Conservation (phyloP, 2,888 invertebrate species). For the Gasteruption jaculator region DNA sequence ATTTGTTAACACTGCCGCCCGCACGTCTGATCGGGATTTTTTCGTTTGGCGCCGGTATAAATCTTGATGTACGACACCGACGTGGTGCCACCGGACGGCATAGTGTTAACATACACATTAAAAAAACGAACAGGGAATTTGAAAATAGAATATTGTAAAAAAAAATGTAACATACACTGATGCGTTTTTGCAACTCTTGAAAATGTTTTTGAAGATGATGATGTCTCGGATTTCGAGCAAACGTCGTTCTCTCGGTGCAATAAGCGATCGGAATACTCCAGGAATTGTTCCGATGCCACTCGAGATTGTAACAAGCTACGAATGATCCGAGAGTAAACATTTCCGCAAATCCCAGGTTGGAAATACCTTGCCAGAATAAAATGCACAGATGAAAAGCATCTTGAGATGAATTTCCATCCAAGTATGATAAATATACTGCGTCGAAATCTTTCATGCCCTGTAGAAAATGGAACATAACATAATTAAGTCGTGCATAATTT, state of each 20-base stretch:
- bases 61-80: no score
- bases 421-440: conserved; percentile 38
- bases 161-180: conserved; percentile 30
- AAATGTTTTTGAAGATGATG: conserved; percentile 52
- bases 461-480: conserved; percentile 3
- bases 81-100: not conserved
- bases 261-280: conserved; percentile 58
- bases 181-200: conserved; percentile 49
- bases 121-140: not conserved
- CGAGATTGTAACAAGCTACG: conserved; percentile 62
- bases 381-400: conserved; percentile 50
- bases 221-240: conserved; percentile 62
- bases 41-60: no score
- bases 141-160: not conserved
- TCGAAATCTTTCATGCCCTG: conserved; percentile 49
- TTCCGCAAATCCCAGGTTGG: conserved; percentile 54
- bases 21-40: no score
- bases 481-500: not conserved
- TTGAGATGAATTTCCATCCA: conserved; percentile 22
- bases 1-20: not conserved
- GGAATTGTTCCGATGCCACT: conserved; percentile 56
- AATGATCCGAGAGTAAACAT: conserved; percentile 58
- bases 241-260: conserved; percentile 60
- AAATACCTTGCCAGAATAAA: conserved; percentile 51
- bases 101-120: not conserved